These are phyloP conservation scores for Sminthurides aquaticus DNA, from an alignment of 2,888 invertebrate genomes.

Conservation along the genomic window DNA sequence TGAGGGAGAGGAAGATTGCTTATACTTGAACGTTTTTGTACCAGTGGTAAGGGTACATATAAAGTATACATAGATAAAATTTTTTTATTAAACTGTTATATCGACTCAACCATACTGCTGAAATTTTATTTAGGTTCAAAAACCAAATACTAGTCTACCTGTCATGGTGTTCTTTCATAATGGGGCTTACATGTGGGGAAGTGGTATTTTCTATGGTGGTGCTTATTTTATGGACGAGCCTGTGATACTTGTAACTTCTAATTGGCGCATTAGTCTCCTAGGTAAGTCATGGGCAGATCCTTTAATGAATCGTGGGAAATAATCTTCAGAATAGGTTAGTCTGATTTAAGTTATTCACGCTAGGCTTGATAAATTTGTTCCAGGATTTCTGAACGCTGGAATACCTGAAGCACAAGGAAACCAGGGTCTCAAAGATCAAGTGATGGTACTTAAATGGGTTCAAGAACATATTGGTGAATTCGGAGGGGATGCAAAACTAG, in stretches of 20 bases:
- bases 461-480: constrained; percentile 77
- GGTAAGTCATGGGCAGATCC: too few relatives aligned
- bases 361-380: too few relatives aligned
- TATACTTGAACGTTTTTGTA: constrained; percentile 28
- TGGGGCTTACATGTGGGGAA: constrained; percentile 21
- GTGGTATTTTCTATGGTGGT: constrained; percentile 14
- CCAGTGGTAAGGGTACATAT: constrained; percentile 1
- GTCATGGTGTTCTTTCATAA: constrained; percentile 33
- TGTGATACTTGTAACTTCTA: constrained; percentile 16
- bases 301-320: too few relatives aligned
- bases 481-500: constrained; percentile 63
- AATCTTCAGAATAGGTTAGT: too few relatives aligned
- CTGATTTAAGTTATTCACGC: too few relatives aligned
- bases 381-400: constrained; percentile 72
- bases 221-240: constrained; percentile 20
- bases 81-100: too few relatives aligned
- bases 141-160: constrained; percentile 17
- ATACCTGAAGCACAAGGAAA: constrained; percentile 89
- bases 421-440: constrained; percentile 86
- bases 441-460: constrained; percentile 81
- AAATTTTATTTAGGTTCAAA: constrained; percentile 6
- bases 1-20: constrained; percentile 35
- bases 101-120: too few relatives aligned
- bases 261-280: constrained; percentile 10
- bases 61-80: too few relatives aligned